Conservation (phyloP, 2,888 invertebrate genomes). For the Hypselothyrea guttata region DNA sequence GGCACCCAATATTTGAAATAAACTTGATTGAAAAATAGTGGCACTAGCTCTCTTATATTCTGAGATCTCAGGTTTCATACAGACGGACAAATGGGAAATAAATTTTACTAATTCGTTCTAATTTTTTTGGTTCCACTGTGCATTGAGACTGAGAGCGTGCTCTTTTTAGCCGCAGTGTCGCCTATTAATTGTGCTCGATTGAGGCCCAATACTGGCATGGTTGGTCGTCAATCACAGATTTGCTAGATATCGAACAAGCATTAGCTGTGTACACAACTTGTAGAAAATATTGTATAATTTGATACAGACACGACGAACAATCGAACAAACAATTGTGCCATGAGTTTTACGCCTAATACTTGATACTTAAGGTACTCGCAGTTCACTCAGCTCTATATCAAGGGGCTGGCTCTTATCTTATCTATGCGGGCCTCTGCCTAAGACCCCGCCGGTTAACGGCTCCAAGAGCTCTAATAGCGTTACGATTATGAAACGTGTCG, state of each 20-base stretch:
- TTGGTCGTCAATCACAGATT: constrained; percentile 48
- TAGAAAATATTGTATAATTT: constrained; percentile 17
- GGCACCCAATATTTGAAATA: no score
- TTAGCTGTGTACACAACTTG: constrained; percentile 41
- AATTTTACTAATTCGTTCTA: no score
- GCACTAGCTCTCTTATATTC: no score
- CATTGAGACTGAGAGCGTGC: background rate
- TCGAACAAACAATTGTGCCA: constrained; percentile 29
- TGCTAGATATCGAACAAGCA: constrained; percentile 29
- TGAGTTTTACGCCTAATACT: constrained; percentile 11
- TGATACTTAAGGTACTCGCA: constrained; percentile 14
- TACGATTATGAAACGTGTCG: constrained; percentile 62
- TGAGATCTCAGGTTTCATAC: no score
- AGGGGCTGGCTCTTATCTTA: constrained; percentile 44
- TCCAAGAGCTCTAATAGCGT: constrained; percentile 18
- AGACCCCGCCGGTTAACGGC: constrained; percentile 32
- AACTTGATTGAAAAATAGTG: no score
- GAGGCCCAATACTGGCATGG: no score
- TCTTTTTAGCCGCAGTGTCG: constrained; percentile 52
- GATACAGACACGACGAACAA: constrained; percentile 20
- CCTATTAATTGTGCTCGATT: constrained; percentile 44
- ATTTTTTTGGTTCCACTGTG: no score
- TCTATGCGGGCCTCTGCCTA: constrained; percentile 24
- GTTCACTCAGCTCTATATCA: background rate
- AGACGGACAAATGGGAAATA: no score